Conservation (phyloP, 2,888 invertebrate species). For the Zelleria hepariella region DNA sequence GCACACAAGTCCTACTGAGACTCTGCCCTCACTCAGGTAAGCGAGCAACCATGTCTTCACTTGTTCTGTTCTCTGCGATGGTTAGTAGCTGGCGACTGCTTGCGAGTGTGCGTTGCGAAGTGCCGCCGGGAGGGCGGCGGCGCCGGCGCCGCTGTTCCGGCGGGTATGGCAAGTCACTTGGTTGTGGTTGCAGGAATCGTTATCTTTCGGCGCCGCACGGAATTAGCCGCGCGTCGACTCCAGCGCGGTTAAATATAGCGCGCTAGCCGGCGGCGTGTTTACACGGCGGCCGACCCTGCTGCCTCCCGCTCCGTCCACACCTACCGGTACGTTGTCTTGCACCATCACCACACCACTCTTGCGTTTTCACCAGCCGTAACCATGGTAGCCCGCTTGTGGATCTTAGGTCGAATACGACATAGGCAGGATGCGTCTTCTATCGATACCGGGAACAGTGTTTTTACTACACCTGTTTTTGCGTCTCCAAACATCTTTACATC, state of each 20-base stretch:
- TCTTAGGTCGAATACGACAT: too few relatives aligned
- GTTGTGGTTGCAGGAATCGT: conserved; percentile 69
- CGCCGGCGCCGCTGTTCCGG: conserved; percentile 30
- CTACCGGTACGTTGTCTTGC: conserved; percentile 56
- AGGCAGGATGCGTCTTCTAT: too few relatives aligned
- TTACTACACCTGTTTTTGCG: too few relatives aligned
- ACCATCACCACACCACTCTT: conserved; percentile 31
- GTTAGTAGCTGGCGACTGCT: conserved; percentile 22
- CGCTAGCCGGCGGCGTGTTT: conserved; percentile 64
- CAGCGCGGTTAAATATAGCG: conserved; percentile 67
- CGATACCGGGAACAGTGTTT: too few relatives aligned
- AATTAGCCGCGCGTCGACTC: conserved; percentile 66
- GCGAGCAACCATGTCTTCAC: too few relatives aligned
- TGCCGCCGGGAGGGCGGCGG: conserved; percentile 15
- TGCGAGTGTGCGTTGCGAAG: conserved; percentile 40
- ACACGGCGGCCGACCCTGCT: conserved; percentile 65
- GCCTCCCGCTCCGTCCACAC: conserved; percentile 57
- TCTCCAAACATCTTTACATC: too few relatives aligned
- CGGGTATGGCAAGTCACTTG: conserved; percentile 55
- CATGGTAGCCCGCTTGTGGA: conserved; percentile 34
- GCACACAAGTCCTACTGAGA: conserved; percentile 69
- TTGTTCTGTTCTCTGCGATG: conserved; percentile 29
- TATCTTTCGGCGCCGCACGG: conserved; percentile 62
- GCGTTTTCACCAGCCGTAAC: conserved; percentile 41
- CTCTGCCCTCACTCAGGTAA: conserved; percentile 53